phyloP scores from a whole-genome alignment of 2,797 vertebrate species.

The Typhlichthys subterraneus region DNA sequence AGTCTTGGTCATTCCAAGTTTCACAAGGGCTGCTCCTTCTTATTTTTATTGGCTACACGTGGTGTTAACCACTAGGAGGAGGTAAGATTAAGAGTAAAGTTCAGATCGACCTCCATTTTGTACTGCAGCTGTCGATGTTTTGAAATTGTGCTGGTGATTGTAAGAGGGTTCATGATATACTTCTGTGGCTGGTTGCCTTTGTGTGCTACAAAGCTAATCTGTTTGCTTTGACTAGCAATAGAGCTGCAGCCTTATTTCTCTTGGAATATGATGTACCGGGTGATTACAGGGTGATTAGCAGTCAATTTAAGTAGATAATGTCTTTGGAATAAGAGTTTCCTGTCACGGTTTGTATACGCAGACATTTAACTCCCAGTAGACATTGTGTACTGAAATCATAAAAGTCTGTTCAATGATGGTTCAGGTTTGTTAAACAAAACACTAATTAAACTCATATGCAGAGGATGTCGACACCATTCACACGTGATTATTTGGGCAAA shows the following conservation, averaged over 20 bases:
- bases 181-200: slow-evolving; percentile 4
- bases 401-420: background rate
- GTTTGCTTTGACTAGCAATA: slow-evolving; percentile 30
- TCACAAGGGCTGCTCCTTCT: slow-evolving; percentile 27
- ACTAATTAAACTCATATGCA: background rate
- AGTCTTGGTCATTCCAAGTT: slow-evolving; percentile 6
- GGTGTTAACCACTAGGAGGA: slow-evolving; percentile 14
- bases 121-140: background rate
- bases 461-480: background rate
- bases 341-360: slow-evolving; percentile 14
- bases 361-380: background rate
- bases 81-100: slow-evolving; percentile 22
- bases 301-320: slow-evolving; percentile 17
- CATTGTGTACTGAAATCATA: background rate
- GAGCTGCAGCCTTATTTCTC: slow-evolving; percentile 37
- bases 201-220: slow-evolving; percentile 25
- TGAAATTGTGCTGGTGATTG: slow-evolving; percentile 17
- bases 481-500: background rate
- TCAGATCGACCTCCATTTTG: slow-evolving; percentile 15
- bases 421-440: background rate
- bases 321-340: slow-evolving; percentile 21
- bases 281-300: slow-evolving; percentile 31
- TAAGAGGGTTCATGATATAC: slow-evolving; percentile 12
- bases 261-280: slow-evolving; percentile 39
- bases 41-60: slow-evolving; percentile 14